Evolutionary conservation across 2,113 vertebrate species (phyloP), one percentile per base, ranked within the genome.

Genomic region (Caranx melampygus): DNA sequence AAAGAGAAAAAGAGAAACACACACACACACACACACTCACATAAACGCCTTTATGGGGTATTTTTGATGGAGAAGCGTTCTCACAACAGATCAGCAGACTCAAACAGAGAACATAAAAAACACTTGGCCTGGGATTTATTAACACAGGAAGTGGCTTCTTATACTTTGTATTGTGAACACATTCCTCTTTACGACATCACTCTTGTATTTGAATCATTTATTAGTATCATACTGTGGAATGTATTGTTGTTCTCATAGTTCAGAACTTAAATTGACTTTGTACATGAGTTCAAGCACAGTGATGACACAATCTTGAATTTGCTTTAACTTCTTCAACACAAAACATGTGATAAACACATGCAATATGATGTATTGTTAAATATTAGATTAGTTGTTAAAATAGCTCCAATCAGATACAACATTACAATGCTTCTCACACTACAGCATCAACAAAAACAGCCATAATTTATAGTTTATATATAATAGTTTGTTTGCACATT

Each of bases 101-200:
- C 59, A 54, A 40, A 42, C 44, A 34, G 64, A 42, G 10, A 12
- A 13, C 45, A 33, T 10, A 33, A 59, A 59, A 78, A 60, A 55
- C 12, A 52, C 40, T 57, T 58, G 60, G 73, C 33, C 65, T 72
- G 65, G 71, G 47, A 59, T 52, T 21, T 15, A 73, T 78, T 79
- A 75, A 57, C 42, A 60, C 20, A 71, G 64, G 66, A 83, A 62
- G 34, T 71, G 6, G 35, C 67, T 79, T 67, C n/a, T 37, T 3
- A 64, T 58, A n/a, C 60, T 55, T 73, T 35, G 33, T 16, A 60
- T 72, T 67, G 20, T 58, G 55, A 83, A 79, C 61, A 78, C 69
- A 65, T 72, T 81, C 21, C 47, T 61, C 45, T 6, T 42, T 31
- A 54, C 15, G 45, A 64, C 5, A 60, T 45, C 34, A 59, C 0